Evolutionary conservation across 2,888 invertebrate genomes (phyloP).

Genomic region (Orthosia gracilis): DNA sequence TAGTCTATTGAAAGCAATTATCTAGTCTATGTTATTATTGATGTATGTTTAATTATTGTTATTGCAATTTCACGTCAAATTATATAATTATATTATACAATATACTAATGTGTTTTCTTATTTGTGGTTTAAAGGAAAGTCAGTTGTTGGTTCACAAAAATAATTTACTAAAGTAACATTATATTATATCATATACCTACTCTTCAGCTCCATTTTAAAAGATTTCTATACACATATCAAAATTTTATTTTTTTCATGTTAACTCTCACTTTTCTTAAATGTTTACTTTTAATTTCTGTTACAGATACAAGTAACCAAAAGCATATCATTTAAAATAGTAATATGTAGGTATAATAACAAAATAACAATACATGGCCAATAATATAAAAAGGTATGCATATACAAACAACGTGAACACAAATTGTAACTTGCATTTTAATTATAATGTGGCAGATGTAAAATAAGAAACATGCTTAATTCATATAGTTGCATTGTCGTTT

Average conservation of each 20-base stretch:
- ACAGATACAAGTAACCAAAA: conserved; percentile 12
- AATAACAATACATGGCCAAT: conserved; percentile 55
- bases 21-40: conserved; percentile 64
- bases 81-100: conserved; percentile 55
- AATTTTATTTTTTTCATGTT: conserved; percentile 27
- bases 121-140: conserved; percentile 14
- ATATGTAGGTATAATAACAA: conserved; percentile 32
- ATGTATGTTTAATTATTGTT: conserved; percentile 61
- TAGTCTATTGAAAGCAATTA: conserved; percentile 67
- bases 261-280: conserved; percentile 21
- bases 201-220: conserved; percentile 35
- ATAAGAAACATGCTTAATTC: not conserved
- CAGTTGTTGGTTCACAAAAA: conserved; percentile 59
- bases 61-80: conserved; percentile 51
- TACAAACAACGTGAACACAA: conserved; percentile 32
- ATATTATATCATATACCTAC: conserved; percentile 23
- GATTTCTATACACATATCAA: conserved; percentile 50
- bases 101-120: conserved; percentile 21
- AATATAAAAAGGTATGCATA: conserved; percentile 34
- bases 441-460: conserved; percentile 13
- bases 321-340: conserved; percentile 17
- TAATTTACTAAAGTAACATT: conserved; percentile 66
- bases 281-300: conserved; percentile 29
- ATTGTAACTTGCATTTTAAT: conserved; percentile 12
- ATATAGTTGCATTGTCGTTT: not conserved